A percentile compares a stretch with the other conserved stretches of the same genome.
Evolutionary conservation across 2,797 vertebrate genomes (phyloP).

Genomic region (Coregonus suidteri): DNA sequence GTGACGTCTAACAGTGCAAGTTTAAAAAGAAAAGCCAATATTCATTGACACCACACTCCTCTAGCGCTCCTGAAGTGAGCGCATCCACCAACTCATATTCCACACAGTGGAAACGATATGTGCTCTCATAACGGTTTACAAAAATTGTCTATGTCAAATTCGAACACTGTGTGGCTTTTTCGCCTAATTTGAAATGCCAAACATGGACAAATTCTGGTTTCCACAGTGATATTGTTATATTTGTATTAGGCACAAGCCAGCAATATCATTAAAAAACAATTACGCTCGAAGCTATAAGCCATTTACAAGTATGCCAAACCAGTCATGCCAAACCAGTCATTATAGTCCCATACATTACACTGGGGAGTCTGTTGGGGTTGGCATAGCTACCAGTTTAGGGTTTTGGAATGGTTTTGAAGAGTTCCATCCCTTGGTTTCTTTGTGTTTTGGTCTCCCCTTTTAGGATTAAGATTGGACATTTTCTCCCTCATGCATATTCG

Average conservation of each 20-base stretch:
- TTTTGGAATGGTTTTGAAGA: neutral
- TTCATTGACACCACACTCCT: neutral
- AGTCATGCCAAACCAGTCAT: neutral
- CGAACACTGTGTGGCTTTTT: neutral
- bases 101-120: slow-evolving; percentile 75
- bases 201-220: neutral
- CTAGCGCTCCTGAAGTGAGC: neutral
- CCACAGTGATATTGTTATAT: neutral
- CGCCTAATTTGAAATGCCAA: neutral
- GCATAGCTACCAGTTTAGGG: neutral
- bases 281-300: neutral
- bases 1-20: neutral
- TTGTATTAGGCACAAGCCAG: neutral
- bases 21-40: neutral
- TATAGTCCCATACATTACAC: neutral
- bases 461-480: neutral
- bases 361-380: neutral
- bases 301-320: slow-evolving; percentile 1
- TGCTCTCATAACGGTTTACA: neutral
- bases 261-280: neutral
- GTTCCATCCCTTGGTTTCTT: neutral
- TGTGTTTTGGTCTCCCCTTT: neutral
- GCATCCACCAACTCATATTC: slow-evolving; percentile 47
- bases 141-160: too few species aligned
- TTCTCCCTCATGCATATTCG: neutral